These are phyloP conservation scores for Drosophila ustulata DNA, from an alignment of 2,888 invertebrate genomes.

Conservation along the genomic window DNA sequence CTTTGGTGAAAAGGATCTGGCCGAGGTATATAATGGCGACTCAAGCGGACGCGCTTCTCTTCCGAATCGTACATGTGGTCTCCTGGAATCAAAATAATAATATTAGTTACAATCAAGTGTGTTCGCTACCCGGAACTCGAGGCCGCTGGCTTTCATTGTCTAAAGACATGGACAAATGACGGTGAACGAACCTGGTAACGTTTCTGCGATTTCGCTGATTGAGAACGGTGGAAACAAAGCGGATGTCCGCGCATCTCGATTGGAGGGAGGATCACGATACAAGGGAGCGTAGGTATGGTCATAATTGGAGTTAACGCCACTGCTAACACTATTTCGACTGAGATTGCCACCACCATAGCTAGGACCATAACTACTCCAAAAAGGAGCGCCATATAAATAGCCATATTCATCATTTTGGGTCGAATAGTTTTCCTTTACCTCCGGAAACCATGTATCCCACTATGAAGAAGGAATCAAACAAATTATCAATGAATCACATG, in stretches of 20 bases:
- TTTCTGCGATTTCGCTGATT: slow-evolving; percentile 7
- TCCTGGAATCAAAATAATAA: slow-evolving; percentile 4
- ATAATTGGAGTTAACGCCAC: slow-evolving; percentile 20
- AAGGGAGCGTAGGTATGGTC: slow-evolving; percentile 11
- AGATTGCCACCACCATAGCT: slow-evolving; percentile 15
- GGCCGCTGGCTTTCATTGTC: background rate
- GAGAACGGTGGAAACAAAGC: slow-evolving; percentile 46
- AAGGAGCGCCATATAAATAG: slow-evolving; percentile 2
- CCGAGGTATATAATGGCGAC: background rate
- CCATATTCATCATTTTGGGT: background rate
- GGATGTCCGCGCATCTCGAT: slow-evolving; percentile 41
- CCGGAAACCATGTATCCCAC: slow-evolving; percentile 63
- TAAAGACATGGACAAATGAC: background rate
- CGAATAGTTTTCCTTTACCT: slow-evolving; percentile 18
- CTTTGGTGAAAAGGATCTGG: background rate
- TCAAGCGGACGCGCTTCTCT: slow-evolving; percentile 1
- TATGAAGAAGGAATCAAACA: slow-evolving; percentile 8
- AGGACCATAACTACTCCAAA: slow-evolving; percentile 25
- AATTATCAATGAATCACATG: background rate
- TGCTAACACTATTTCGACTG: slow-evolving; percentile 17
- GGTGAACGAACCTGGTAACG: slow-evolving; percentile 11
- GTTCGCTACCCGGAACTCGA: too few species aligned
- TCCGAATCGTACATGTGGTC: slow-evolving; percentile 1
- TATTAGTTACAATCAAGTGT: background rate
- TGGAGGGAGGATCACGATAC: background rate